Conservation (phyloP, 2,113 vertebrate species). For the human (Homo sapiens) region GRCh38 chr1:162128001-162128500, state of each 20-base stretch:
- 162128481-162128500: background rate
- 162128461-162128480: slow-evolving; percentile 14
- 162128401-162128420: background rate
- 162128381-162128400: background rate
- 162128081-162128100: background rate
- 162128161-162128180: background rate
- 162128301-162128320: background rate
- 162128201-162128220: background rate
- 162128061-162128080: background rate
- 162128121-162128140: background rate
- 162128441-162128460: slow-evolving; percentile 16
- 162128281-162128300: background rate
- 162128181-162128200: background rate
- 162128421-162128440: background rate
- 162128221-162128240: background rate
- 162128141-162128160: background rate
- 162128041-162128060: background rate
- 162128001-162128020: background rate
- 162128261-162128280: background rate
- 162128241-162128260: background rate
- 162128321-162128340: background rate
- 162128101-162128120: background rate
- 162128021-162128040: background rate
- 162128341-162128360: background rate
- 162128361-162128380: background rate